Conservation (phyloP, 2,113 vertebrate genomes). For the Asarcornis scutulata region DNA sequence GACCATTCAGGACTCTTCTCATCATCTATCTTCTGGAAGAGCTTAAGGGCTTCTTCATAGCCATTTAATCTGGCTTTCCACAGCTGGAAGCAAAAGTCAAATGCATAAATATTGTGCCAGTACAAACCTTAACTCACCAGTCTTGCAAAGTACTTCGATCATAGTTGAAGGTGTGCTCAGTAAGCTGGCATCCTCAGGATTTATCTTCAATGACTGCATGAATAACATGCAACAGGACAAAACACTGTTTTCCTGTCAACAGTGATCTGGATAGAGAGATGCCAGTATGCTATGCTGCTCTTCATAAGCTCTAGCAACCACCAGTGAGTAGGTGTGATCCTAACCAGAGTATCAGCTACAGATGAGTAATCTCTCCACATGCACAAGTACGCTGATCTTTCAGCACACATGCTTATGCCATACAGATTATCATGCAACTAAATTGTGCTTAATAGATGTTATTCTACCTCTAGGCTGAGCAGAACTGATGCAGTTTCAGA, state of each 20-base stretch:
- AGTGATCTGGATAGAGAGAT: neutral
- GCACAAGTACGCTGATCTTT: neutral
- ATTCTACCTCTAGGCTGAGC: neutral
- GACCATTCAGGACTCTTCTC: constrained; percentile 98
- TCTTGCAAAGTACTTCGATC: neutral
- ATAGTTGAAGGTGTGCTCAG: neutral
- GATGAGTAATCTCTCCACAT: neutral
- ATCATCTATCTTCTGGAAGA: constrained; percentile 93
- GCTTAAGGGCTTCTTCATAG: constrained; percentile 94
- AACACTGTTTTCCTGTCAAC: neutral
- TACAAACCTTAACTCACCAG: neutral
- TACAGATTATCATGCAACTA: neutral
- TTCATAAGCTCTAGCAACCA: neutral
- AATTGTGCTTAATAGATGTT: neutral
- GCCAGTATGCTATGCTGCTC: neutral
- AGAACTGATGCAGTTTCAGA: neutral
- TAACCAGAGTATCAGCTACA: neutral
- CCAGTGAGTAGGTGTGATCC: neutral
- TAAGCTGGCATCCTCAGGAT: neutral
- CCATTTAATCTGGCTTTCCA: constrained; percentile 98
- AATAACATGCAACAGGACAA: neutral
- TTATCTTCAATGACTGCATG: neutral
- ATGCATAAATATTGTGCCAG: neutral
- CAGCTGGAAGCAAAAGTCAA: constrained; percentile 77
- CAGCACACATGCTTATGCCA: rapidly evolving